These are phyloP conservation scores for Neopipo cinnamomea DNA, from an alignment of 2,113 vertebrate species.

Conservation along the genomic window DNA sequence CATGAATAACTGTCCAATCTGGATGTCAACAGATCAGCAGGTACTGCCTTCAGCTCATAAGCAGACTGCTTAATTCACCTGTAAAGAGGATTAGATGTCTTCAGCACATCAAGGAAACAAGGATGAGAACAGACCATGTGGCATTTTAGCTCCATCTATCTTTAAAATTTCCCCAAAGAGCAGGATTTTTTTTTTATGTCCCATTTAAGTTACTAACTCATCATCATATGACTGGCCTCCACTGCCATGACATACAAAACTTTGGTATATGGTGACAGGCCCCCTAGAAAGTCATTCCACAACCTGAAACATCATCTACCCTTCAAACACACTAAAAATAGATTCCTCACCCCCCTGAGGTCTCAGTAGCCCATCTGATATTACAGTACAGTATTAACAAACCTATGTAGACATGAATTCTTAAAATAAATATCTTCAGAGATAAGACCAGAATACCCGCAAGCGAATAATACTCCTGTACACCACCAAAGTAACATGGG, in stretches of 20 bases:
- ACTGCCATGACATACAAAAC: constrained; percentile 56
- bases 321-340: constrained; percentile 75
- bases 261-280: constrained; percentile 59
- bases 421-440: constrained; percentile 71
- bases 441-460: constrained; percentile 51
- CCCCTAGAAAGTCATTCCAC: constrained; percentile 69
- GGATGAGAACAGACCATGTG: neutral
- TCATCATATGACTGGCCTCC: constrained; percentile 54
- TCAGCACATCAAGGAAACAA: constrained; percentile 37
- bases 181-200: constrained; percentile 18
- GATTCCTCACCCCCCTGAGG: constrained; percentile 64
- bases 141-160: constrained; percentile 16
- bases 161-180: constrained; percentile 31
- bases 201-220: constrained; percentile 58
- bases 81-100: constrained; percentile 35
- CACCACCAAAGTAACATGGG: neutral
- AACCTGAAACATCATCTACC: constrained; percentile 76
- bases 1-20: neutral
- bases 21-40: constrained; percentile 43
- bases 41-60: constrained; percentile 37
- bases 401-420: constrained; percentile 67
- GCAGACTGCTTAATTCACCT: constrained; percentile 48
- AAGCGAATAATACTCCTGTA: neutral
- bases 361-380: constrained; percentile 73
- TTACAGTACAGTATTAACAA: constrained; percentile 70